Percentiles rank a stretch among this genome's conserved stretches.
These are phyloP conservation scores for Serranus cabrilla DNA, from an alignment of 2,797 vertebrate species.

Conservation along the genomic window DNA sequence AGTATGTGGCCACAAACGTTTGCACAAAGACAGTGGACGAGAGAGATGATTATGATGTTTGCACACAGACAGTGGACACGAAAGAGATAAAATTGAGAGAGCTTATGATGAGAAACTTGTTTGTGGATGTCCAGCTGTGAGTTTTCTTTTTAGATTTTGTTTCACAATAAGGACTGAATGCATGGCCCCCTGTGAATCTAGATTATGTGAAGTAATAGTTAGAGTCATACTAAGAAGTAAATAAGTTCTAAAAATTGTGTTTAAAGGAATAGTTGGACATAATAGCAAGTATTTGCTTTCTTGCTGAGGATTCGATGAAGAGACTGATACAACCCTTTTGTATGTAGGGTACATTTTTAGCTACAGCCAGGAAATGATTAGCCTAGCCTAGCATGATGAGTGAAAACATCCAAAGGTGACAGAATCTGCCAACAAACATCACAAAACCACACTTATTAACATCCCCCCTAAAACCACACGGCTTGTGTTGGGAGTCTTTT, in stretches of 20 bases:
- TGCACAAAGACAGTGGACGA: constrained; percentile 39
- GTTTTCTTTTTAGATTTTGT: constrained; percentile 45
- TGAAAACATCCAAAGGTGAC: not conserved
- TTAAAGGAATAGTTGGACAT: not conserved
- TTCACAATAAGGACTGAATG: constrained; percentile 25
- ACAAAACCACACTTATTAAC: not conserved
- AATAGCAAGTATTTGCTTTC: not conserved
- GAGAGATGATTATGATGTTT: constrained; percentile 27
- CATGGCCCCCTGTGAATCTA: constrained; percentile 9
- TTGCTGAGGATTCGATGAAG: not conserved
- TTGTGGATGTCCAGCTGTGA: constrained; percentile 39
- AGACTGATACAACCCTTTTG: not conserved
- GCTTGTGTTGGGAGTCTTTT: not conserved
- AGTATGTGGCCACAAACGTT: constrained; percentile 46
- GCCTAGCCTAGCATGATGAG: not conserved
- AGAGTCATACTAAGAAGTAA: not conserved
- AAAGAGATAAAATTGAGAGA: constrained; percentile 25
- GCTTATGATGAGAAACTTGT: constrained; percentile 25
- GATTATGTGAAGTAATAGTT: not conserved
- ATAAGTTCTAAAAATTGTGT: not conserved
- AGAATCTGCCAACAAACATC: not conserved
- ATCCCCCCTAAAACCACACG: not conserved
- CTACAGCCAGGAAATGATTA: not conserved
- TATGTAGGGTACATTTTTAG: not conserved
- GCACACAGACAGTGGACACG: constrained; percentile 33